These are phyloP conservation scores for Cirrhinus mrigala DNA, from an alignment of 2,797 vertebrate species.

Conservation along the genomic window DNA sequence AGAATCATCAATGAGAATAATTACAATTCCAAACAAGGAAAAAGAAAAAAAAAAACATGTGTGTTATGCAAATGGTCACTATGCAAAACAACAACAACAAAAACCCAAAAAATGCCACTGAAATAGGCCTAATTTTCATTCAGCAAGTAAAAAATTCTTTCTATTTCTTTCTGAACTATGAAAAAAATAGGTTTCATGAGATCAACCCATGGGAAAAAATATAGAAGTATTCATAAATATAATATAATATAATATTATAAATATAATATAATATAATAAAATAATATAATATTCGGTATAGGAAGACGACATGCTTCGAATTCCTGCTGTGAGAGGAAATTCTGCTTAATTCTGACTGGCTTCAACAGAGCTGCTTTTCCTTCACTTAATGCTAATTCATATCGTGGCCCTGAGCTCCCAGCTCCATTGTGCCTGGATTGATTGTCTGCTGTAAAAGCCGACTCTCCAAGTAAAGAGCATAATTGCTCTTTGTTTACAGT, in stretches of 20 bases:
- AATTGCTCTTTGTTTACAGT: constrained; percentile 66
- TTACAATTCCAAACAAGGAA: not conserved
- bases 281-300: not conserved
- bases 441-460: constrained; percentile 62
- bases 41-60: not conserved
- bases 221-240: not conserved
- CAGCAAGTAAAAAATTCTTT: too few species aligned
- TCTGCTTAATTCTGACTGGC: constrained; percentile 54
- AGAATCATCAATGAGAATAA: not conserved
- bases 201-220: not conserved
- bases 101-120: too few species aligned
- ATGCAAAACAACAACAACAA: too few species aligned
- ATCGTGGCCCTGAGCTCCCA: constrained; percentile 57
- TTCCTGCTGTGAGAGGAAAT: not conserved
- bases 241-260: not conserved
- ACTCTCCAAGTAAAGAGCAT: constrained; percentile 62
- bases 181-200: not conserved
- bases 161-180: too few species aligned
- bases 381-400: constrained; percentile 64
- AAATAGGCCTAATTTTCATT: too few species aligned
- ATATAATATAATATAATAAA: not conserved
- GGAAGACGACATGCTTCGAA: not conserved
- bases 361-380: constrained; percentile 50
- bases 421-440: constrained; percentile 62
- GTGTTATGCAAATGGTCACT: not conserved